A percentile compares a stretch with the other conserved stretches of the same genome.
These are phyloP conservation scores for Todus mexicanus DNA, from an alignment of 2,797 vertebrate species.

Conservation along the genomic window DNA sequence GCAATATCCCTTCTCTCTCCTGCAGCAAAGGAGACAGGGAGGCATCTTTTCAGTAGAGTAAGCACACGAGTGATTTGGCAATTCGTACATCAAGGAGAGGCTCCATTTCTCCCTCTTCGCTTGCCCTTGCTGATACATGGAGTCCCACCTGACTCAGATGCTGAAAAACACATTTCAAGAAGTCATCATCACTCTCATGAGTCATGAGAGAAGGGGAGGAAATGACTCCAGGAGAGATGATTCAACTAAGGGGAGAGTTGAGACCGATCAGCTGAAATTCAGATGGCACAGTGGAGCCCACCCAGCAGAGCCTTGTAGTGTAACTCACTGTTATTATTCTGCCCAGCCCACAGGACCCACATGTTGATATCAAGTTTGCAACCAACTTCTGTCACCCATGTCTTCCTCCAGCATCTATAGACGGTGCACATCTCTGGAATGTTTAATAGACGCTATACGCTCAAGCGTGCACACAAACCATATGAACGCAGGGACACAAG, in stretches of 20 bases:
- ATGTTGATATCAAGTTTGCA: fast-evolving
- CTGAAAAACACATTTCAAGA: slow-evolving; percentile 21
- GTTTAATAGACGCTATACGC: background rate
- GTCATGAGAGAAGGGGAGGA: slow-evolving; percentile 30
- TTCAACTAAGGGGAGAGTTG: slow-evolving; percentile 9
- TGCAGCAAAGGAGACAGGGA: background rate
- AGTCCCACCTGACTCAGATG: slow-evolving; percentile 28
- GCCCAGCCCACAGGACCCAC: background rate
- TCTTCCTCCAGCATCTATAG: background rate
- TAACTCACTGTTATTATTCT: background rate
- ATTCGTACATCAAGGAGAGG: background rate
- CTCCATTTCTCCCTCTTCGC: background rate
- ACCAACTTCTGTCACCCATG: background rate
- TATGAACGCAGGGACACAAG: background rate
- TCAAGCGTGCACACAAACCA: background rate
- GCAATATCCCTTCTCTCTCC: background rate
- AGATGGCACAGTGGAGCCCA: background rate
- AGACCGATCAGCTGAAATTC: background rate
- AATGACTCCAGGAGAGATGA: slow-evolving; percentile 29
- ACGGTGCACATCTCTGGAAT: background rate
- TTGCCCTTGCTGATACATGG: background rate
- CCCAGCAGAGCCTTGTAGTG: background rate
- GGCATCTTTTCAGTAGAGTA: background rate
- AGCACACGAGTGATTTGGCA: background rate
- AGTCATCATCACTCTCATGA: slow-evolving; percentile 8